A percentile compares a stretch with the other conserved stretches of the same genome.
Evolutionary conservation across 2,797 vertebrate genomes (phyloP).

Genomic region (Acanthopagrus latus): DNA sequence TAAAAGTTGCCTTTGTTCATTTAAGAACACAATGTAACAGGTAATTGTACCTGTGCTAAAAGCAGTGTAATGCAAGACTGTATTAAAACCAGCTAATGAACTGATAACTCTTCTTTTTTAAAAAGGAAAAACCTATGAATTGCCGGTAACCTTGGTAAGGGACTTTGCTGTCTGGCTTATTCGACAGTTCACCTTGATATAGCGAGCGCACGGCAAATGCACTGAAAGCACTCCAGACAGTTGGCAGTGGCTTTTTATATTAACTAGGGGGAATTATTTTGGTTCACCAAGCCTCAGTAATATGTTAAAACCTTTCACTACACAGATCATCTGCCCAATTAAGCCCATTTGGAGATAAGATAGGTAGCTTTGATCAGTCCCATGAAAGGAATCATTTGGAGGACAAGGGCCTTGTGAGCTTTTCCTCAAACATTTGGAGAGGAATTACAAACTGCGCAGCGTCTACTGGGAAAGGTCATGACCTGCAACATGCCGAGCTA

Average conservation of each 20-base stretch:
- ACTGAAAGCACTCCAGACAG: constrained; percentile 48
- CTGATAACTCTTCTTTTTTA: constrained; percentile 16
- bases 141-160: constrained; percentile 23
- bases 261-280: constrained; percentile 64
- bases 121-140: constrained; percentile 25
- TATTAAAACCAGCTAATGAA: not conserved
- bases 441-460: constrained; percentile 23
- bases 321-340: constrained; percentile 74
- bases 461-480: constrained; percentile 1
- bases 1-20: not conserved
- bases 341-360: constrained; percentile 67
- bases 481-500: constrained; percentile 4
- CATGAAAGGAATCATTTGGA: constrained; percentile 37
- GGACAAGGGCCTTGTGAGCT: constrained; percentile 42
- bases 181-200: constrained; percentile 52
- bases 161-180: constrained; percentile 8
- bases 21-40: not conserved
- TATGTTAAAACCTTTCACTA: constrained; percentile 64
- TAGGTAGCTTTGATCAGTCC: constrained; percentile 58
- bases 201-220: constrained; percentile 11
- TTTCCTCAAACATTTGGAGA: constrained; percentile 39
- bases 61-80: not conserved
- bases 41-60: constrained; percentile 5
- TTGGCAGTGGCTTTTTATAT: constrained; percentile 44
- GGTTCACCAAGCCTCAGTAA: constrained; percentile 65